A percentile compares a stretch with the other conserved stretches of the same genome.
Evolutionary conservation across 2,113 vertebrate species (phyloP).

Genomic region (Mustela lutreola): DNA sequence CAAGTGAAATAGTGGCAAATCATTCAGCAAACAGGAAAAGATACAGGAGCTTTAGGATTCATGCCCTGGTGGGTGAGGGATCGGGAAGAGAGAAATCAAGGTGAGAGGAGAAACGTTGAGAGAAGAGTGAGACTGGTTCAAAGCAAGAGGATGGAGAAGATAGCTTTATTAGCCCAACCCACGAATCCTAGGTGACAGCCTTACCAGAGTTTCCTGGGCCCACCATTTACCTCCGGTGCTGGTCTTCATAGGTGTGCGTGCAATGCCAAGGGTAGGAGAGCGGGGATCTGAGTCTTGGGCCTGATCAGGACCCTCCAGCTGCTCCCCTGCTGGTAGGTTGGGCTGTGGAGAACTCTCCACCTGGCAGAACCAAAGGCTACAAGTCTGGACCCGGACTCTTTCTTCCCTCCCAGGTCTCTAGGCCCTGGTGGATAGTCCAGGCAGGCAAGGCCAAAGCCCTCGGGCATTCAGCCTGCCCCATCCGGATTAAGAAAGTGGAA

Average conservation of each 20-base stretch:
- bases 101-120: neutral
- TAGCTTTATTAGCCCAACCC: neutral
- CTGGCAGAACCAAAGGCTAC: slow-evolving; percentile 72
- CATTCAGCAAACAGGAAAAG: neutral
- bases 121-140: neutral
- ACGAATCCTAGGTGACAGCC: neutral
- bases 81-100: neutral
- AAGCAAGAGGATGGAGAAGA: neutral
- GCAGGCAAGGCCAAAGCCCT: neutral
- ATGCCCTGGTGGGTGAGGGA: neutral
- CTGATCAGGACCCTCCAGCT: neutral
- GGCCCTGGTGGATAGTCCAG: neutral
- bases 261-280: slow-evolving; percentile 92
- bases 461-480: neutral
- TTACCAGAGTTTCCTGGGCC: neutral
- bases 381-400: neutral
- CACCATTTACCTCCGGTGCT: slow-evolving; percentile 86
- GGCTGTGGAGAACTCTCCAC: slow-evolving; percentile 84
- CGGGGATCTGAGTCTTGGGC: slow-evolving; percentile 89
- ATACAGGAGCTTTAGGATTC: neutral
- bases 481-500: neutral
- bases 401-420: neutral
- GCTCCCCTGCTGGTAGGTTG: neutral
- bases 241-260: slow-evolving; percentile 92
- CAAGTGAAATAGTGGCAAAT: neutral